Base-by-base conservation (phyloP, 2,797 vertebrate species). In the Linurgus olivaceus region DNA sequence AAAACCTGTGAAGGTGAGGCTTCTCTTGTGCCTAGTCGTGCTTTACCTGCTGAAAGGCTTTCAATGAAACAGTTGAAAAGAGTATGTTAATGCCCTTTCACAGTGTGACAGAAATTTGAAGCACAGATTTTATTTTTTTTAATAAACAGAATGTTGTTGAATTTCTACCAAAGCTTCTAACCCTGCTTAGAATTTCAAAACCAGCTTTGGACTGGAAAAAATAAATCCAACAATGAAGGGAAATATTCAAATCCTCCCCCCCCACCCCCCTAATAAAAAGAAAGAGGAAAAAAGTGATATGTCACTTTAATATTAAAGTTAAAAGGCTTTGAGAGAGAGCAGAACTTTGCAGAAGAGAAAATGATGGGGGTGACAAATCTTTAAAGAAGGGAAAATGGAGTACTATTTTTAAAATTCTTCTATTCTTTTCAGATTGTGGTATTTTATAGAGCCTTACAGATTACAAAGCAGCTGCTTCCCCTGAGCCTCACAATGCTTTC, bases 401-500 rank as follows among this genome's bases (percentile, higher is more conserved):
- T 66, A 50, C 92, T 96, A 94, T 96, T 96, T 97, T 83, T 8
- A 96, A 92, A 89, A 66, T 75, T 83, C 68, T 74, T 93, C 90
- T 93, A 26, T 93, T 94, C 94, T 93, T 87, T 91, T 91, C 79
- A 61, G 77, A 44, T 42, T 68, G 57, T 83, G 75, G 54, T 72
- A 80, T 93, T 95, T 96, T 88, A 72, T 47, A 83, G 90, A 94
- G 52, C 52, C 59, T 95, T 85, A 70, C 20, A 80, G 81, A 94
- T 88, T 92, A 96, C 78, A 94, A 93, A 91, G 92, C 78, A 95
- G 72, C 93, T 94, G 86, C 88, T 93, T 90, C 86, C 75, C 71
- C 62, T 63, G 71, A 77, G 88, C 48, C 76, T 88, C 77, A 52
- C 78, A 97, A 82, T 87, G 47, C 75, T 90, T 89, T 94, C 84